Base-by-base conservation (phyloP, 2,113 vertebrate species). In the Pterocles orientalis region DNA sequence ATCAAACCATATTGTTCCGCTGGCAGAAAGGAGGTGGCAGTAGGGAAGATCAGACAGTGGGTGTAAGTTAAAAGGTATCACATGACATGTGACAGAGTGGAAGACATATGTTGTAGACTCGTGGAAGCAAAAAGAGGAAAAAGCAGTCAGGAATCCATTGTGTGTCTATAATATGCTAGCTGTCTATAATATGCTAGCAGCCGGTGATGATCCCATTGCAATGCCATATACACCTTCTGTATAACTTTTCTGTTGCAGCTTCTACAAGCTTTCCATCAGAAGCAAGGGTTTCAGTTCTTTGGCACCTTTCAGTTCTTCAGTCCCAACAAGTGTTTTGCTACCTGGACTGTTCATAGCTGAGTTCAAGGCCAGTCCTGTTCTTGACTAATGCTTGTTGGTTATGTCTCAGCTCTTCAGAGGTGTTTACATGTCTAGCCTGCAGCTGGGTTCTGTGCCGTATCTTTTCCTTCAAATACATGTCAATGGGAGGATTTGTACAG, bases 11-110 rank as follows among this genome's bases (percentile, higher is more conserved):
- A 53, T 50, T 95, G 78, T 90, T 92, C 70, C 76, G 57, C 81
- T 95, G 93, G 83, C 91, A 97, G 86, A 51, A 84, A 36, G 73
- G 87, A 65, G 91, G 19, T 87, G 84, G 73, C 90, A 89, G 75
- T 41, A 72, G 70, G 65, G 57, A 82, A 87, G 69, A 91, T 83
- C 65, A 87, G 82, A 8, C 0, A 1, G 87, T 87, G 84, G 78
- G 90, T 73, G 87, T 45, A 62, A 57, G 82, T 48, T 97, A 50
- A 80, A 88, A 92, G 66, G 54, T 62, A 54, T 85, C 71, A 58
- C 54, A 36, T 65, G 92, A 80, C 7, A 14, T 57, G 61, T 69
- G 81, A 29, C 78, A 91, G 92, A 54, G 92, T 53, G 62, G 58
- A 76, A 93, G 90, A 69, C 87, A 77, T 91, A 87, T 94, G 79